Evolutionary conservation across 1,140 invertebrate species (phyloP).

Genomic region (Tetragnatha versicolor): DNA sequence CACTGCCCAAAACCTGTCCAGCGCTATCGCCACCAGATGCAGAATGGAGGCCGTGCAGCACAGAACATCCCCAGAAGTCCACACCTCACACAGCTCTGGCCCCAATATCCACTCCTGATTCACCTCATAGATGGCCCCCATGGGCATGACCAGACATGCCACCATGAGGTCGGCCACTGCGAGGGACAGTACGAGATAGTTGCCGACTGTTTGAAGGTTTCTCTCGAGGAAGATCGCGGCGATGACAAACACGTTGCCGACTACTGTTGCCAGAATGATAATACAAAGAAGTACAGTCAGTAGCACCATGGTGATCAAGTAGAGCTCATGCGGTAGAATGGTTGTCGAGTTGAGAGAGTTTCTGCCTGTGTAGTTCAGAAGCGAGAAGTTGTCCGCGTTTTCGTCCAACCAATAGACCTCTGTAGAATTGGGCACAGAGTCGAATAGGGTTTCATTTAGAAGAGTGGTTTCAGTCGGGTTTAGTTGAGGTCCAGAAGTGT

Average conservation of each 20-base stretch:
- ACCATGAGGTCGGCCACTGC: conserved; percentile 87
- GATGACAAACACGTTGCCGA: conserved; percentile 93
- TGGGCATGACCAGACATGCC: conserved; percentile 84
- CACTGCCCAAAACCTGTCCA: conserved; percentile 96
- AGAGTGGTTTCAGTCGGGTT: background rate
- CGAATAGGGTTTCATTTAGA: no score
- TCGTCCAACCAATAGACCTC: conserved; percentile 22
- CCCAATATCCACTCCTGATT: conserved; percentile 82
- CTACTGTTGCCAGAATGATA: conserved; percentile 59
- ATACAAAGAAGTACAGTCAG: conserved; percentile 15
- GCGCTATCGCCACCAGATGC: conserved; percentile 89
- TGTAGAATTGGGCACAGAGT: background rate
- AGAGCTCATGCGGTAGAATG: conserved; percentile 74
- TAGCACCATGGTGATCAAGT: conserved; percentile 1
- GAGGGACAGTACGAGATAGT: conserved; percentile 85
- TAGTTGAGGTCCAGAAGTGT: background rate
- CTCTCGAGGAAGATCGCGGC: conserved; percentile 87
- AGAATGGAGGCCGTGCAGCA: conserved; percentile 94
- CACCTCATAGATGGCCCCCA: conserved; percentile 81
- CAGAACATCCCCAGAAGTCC: conserved; percentile 89
- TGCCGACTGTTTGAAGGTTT: conserved; percentile 85
- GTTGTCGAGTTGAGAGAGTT: background rate
- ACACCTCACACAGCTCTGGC: conserved; percentile 88
- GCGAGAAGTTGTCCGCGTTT: background rate
- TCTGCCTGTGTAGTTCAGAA: background rate